phyloP scores from a whole-genome alignment of 2,113 vertebrate species.

The Channa maculata region DNA sequence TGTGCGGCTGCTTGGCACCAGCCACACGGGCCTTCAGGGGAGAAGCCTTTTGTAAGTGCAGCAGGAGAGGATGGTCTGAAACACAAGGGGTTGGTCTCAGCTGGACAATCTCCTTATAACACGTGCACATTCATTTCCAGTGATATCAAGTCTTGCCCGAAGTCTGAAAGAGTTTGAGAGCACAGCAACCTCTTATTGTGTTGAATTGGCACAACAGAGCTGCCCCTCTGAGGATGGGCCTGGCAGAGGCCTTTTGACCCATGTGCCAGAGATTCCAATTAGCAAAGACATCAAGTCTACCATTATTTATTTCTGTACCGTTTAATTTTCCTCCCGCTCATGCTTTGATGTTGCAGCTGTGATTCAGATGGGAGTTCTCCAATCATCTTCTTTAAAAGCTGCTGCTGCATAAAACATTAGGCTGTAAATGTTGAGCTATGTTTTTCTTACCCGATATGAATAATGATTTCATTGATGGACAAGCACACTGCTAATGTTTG shows the following conservation, averaged over 20 bases:
- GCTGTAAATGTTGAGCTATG: slow-evolving; percentile 69
- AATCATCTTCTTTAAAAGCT: slow-evolving; percentile 73
- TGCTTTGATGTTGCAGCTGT: slow-evolving; percentile 75
- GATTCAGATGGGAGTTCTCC: slow-evolving; percentile 74
- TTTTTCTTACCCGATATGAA: slow-evolving; percentile 53
- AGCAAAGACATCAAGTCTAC: slow-evolving; percentile 74
- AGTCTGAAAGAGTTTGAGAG: background rate
- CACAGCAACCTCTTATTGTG: background rate
- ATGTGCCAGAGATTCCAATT: slow-evolving; percentile 74
- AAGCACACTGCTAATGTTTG: background rate
- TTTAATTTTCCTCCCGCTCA: slow-evolving; percentile 77
- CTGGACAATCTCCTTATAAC: slow-evolving; percentile 32
- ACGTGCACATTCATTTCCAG: background rate
- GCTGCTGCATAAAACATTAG: slow-evolving; percentile 74
- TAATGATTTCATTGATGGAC: slow-evolving; percentile 59
- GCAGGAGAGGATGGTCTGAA: slow-evolving; percentile 19
- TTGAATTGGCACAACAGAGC: slow-evolving; percentile 1
- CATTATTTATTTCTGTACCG: slow-evolving; percentile 76
- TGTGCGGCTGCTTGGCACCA: slow-evolving; percentile 70
- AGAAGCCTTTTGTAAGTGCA: slow-evolving; percentile 26
- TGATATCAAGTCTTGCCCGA: background rate
- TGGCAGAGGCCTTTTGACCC: slow-evolving; percentile 64
- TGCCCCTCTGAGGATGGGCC: slow-evolving; percentile 21
- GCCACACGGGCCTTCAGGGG: slow-evolving; percentile 35
- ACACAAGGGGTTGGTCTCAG: background rate